A percentile compares a stretch with the other conserved stretches of the same genome.
phyloP scores from a whole-genome alignment of 2,113 vertebrate species.

The Peromyscus maniculatus region DNA sequence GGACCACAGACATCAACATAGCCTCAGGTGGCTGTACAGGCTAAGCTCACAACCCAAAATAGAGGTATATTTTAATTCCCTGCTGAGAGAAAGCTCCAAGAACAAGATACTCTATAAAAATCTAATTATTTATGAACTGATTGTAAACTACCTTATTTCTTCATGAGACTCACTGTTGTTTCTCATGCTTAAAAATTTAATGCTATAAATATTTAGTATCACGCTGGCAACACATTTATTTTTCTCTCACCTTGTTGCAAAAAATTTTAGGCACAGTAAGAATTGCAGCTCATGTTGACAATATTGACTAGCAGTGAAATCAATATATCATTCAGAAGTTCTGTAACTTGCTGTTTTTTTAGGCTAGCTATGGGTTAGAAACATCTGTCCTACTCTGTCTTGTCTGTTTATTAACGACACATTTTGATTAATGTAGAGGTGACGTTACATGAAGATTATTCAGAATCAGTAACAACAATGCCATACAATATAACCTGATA shows the following conservation, averaged over 20 bases:
- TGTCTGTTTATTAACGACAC: not conserved
- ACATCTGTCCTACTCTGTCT: not conserved
- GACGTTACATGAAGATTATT: constrained; percentile 39
- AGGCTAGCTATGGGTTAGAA: not conserved
- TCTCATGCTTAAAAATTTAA: constrained; percentile 60
- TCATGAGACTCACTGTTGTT: constrained; percentile 1
- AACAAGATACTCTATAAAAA: constrained; percentile 24
- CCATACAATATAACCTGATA: constrained; percentile 51
- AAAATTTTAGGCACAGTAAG: not conserved
- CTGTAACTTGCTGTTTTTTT: not conserved
- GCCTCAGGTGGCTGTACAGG: not conserved
- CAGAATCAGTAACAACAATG: constrained; percentile 37
- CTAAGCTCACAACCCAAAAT: not conserved
- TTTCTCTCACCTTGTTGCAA: not conserved
- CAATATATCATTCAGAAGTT: not conserved
- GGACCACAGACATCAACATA: not conserved
- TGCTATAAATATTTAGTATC: constrained; percentile 62
- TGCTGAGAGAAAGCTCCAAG: not conserved
- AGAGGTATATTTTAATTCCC: not conserved
- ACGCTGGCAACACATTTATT: not conserved
- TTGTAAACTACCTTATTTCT: constrained; percentile 55
- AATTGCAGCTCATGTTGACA: not conserved
- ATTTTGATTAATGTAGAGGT: constrained; percentile 39
- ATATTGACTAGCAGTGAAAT: not conserved
- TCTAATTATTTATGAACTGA: constrained; percentile 45